These are phyloP conservation scores for Leptogaster cylindrica DNA, from an alignment of 2,888 invertebrate species.

Conservation along the genomic window DNA sequence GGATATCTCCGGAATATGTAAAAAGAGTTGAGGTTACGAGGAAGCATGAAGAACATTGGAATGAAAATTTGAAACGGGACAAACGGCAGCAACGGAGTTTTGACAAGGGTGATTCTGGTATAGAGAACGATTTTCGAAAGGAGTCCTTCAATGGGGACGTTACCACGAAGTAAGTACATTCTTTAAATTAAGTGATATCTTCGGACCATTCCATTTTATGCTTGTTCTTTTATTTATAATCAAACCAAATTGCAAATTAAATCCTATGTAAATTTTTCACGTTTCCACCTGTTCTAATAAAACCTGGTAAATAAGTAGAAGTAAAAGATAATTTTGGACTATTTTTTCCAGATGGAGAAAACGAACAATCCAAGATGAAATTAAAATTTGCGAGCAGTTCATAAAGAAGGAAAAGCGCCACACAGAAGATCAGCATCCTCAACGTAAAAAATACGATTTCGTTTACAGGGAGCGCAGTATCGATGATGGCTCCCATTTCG, in stretches of 20 bases:
- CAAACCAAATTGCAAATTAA: background rate
- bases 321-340: background rate
- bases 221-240: background rate
- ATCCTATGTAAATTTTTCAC: too few species aligned
- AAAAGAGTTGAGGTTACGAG: constrained; percentile 51
- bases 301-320: background rate
- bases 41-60: constrained; percentile 64
- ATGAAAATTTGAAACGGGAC: constrained; percentile 67
- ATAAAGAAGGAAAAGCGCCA: constrained; percentile 77
- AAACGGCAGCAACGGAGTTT: constrained; percentile 61
- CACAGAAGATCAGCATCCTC: constrained; percentile 67
- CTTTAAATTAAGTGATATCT: background rate
- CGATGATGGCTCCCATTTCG: constrained; percentile 73
- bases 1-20: constrained; percentile 67
- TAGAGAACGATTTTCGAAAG: constrained; percentile 79
- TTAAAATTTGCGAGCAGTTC: constrained; percentile 71
- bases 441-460: constrained; percentile 64
- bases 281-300: too few species aligned
- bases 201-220: background rate
- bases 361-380: constrained; percentile 69
- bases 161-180: constrained; percentile 55
- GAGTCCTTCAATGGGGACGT: constrained; percentile 70
- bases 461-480: constrained; percentile 67
- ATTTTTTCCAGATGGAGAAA: constrained; percentile 58
- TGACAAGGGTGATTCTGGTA: constrained; percentile 75